Conservation (phyloP, 2,113 vertebrate species). For the Falco punctatus region DNA sequence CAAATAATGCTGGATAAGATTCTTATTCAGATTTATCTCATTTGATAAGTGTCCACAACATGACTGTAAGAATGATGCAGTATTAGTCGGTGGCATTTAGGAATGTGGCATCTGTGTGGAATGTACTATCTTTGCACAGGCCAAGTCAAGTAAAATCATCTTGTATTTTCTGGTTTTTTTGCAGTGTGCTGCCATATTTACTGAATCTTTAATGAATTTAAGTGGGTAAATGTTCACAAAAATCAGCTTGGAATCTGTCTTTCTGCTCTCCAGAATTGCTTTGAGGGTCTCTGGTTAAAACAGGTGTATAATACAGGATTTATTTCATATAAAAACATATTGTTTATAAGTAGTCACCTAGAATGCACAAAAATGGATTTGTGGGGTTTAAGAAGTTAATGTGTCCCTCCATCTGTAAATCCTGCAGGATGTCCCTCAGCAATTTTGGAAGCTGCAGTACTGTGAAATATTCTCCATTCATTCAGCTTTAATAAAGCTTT, state of each 20-base stretch:
- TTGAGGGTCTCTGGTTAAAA: slow-evolving; percentile 32
- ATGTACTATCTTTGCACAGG: slow-evolving; percentile 3
- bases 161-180: slow-evolving; percentile 18
- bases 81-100: slow-evolving; percentile 36
- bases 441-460: not conserved
- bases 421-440: not conserved
- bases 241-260: not conserved
- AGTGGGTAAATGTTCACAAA: slow-evolving; percentile 37
- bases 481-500: not conserved
- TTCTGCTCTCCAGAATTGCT: slow-evolving; percentile 32
- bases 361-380: slow-evolving; percentile 48
- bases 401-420: slow-evolving; percentile 14
- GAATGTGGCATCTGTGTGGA: not conserved
- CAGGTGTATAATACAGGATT: slow-evolving; percentile 29
- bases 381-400: slow-evolving; percentile 9
- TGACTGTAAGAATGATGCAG: slow-evolving; percentile 26
- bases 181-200: slow-evolving; percentile 32
- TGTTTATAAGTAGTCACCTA: not conserved
- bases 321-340: slow-evolving; percentile 44
- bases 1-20: slow-evolving; percentile 7
- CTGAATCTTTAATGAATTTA: slow-evolving; percentile 35
- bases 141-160: slow-evolving; percentile 32
- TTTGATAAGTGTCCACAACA: slow-evolving; percentile 35
- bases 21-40: slow-evolving; percentile 30
- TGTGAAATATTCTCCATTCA: not conserved